Evolutionary conservation across 2,888 invertebrate genomes (phyloP).

Genomic region (Capitulum mitella): DNA sequence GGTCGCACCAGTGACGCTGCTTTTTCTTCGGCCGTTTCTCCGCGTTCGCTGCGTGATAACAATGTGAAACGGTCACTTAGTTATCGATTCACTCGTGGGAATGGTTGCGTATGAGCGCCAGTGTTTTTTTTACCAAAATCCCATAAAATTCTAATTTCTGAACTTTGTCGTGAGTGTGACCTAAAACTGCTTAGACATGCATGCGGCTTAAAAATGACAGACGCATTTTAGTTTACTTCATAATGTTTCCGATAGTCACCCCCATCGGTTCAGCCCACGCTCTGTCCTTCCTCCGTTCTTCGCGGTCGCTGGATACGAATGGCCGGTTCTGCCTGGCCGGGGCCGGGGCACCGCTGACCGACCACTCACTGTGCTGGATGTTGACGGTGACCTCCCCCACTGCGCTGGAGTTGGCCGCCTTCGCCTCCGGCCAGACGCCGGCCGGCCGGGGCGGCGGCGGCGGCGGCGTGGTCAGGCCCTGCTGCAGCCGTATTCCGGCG

Average conservation of each 20-base stretch:
- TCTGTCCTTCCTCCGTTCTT: too few relatives aligned
- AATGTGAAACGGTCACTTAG: too few relatives aligned
- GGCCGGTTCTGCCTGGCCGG: background rate
- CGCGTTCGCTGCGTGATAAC: background rate
- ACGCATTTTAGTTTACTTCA: too few relatives aligned
- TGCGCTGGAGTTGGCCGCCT: conserved; percentile 1
- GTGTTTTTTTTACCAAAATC: too few relatives aligned
- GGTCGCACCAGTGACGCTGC: conserved; percentile 20
- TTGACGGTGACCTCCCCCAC: conserved; percentile 17
- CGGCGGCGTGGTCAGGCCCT: background rate
- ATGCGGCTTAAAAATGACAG: background rate
- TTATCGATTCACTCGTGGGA: too few relatives aligned
- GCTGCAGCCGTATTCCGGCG: background rate
- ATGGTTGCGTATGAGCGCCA: too few relatives aligned
- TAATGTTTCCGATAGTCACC: too few relatives aligned
- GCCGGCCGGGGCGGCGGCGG: background rate
- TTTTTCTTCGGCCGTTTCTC: background rate
- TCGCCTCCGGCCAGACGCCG: background rate
- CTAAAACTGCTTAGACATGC: background rate
- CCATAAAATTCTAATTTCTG: too few relatives aligned
- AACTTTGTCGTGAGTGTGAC: too few relatives aligned
- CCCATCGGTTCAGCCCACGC: too few relatives aligned
- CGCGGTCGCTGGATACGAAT: too few relatives aligned
- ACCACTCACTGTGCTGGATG: background rate
- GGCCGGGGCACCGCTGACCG: background rate